A percentile compares a stretch with the other conserved stretches of the same genome.
Conservation (phyloP, 2,113 vertebrate genomes). For the Laticauda laticaudata region DNA sequence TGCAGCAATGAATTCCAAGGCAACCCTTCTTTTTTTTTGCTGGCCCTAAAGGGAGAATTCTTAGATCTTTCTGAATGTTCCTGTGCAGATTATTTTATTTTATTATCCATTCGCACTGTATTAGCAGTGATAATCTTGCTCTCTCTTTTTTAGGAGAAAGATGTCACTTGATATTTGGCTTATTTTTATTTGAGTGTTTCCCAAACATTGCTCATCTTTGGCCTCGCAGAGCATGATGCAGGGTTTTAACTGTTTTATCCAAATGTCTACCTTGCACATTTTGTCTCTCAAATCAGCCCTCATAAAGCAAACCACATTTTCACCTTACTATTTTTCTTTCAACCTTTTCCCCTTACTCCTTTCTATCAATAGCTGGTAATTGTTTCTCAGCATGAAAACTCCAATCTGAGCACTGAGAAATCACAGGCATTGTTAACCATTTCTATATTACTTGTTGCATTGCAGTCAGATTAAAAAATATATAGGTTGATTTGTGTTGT, state of each 20-base stretch:
- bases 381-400: neutral
- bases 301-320: neutral
- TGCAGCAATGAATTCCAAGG: neutral
- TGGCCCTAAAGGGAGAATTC: neutral
- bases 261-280: neutral
- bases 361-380: neutral
- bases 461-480: too few relatives aligned
- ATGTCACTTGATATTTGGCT: neutral
- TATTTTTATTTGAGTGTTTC: neutral
- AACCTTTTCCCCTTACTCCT: neutral
- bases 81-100: neutral
- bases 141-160: neutral
- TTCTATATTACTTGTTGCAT: neutral
- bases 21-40: neutral
- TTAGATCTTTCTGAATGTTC: neutral
- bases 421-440: neutral
- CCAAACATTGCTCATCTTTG: neutral
- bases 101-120: neutral
- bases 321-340: neutral
- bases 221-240: neutral
- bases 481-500: neutral
- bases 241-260: neutral
- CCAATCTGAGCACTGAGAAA: neutral
- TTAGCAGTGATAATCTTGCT: neutral
- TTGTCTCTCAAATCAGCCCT: neutral